phyloP scores from a whole-genome alignment of 1,140 invertebrate genomes.

The Heliconius melpomene region DNA sequence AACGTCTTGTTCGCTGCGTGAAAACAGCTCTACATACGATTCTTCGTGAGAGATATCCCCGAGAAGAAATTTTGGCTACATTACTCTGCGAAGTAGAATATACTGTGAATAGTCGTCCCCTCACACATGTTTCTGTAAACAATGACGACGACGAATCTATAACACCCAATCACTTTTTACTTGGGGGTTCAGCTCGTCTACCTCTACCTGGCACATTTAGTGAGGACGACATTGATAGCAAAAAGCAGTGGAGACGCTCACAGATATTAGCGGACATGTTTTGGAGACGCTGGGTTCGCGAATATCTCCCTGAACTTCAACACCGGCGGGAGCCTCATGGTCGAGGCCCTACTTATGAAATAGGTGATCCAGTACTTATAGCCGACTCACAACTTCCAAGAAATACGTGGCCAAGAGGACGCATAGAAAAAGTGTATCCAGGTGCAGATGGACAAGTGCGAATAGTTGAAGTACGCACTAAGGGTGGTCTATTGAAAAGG shows the following conservation, averaged over 20 bases:
- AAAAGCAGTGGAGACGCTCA: slow-evolving; percentile 36
- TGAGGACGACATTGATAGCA: slow-evolving; percentile 26
- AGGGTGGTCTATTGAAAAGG: slow-evolving; percentile 30
- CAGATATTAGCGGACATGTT: slow-evolving; percentile 42
- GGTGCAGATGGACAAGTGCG: slow-evolving; percentile 55
- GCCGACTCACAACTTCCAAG: slow-evolving; percentile 43
- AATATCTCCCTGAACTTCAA: slow-evolving; percentile 48
- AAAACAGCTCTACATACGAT: slow-evolving; percentile 50
- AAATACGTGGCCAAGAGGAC: slow-evolving; percentile 48
- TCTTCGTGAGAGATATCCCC: slow-evolving; percentile 36
- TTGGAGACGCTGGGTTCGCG: slow-evolving; percentile 43
- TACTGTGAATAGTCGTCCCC: slow-evolving; percentile 52
- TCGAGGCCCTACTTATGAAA: neutral
- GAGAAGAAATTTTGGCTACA: slow-evolving; percentile 46
- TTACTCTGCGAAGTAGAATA: slow-evolving; percentile 50
- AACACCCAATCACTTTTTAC: slow-evolving; percentile 60
- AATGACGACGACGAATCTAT: slow-evolving; percentile 44
- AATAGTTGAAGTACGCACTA: slow-evolving; percentile 51
- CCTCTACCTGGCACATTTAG: slow-evolving; percentile 29
- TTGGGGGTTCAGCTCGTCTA: slow-evolving; percentile 43
- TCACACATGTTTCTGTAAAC: slow-evolving; percentile 51
- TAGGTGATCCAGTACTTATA: slow-evolving; percentile 42
- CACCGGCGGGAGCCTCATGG: slow-evolving; percentile 33
- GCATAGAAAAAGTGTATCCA: slow-evolving; percentile 46
- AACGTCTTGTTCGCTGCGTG: slow-evolving; percentile 58